Evolutionary conservation across 1,140 invertebrate species (phyloP).

Genomic region (Drosophila guanche): DNA sequence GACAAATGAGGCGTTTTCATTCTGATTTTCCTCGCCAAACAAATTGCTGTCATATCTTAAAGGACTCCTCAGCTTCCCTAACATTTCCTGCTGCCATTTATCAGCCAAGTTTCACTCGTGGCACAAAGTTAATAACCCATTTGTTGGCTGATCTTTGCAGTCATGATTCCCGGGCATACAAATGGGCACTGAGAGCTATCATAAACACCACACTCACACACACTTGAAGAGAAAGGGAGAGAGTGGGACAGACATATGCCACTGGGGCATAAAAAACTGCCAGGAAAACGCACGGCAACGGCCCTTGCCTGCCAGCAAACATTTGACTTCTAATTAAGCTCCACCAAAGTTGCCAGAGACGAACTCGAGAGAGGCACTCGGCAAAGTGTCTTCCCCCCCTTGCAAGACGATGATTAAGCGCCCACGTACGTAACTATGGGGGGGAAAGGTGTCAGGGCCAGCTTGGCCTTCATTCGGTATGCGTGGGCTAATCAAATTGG

Average conservation of each 20-base stretch:
- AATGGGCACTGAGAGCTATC: conserved; percentile 70
- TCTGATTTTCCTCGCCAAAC: conserved; percentile 18
- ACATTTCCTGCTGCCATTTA: conserved; percentile 39
- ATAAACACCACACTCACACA: conserved; percentile 43
- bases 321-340: conserved; percentile 77
- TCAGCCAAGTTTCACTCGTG: conserved; percentile 25
- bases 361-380: too few relatives aligned
- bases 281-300: conserved; percentile 38
- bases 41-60: conserved; percentile 41
- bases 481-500: conserved; percentile 77
- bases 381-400: neutral
- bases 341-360: conserved; percentile 31
- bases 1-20: conserved; percentile 43
- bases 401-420: conserved; percentile 69
- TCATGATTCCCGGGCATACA: conserved; percentile 55
- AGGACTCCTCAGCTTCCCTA: conserved; percentile 13
- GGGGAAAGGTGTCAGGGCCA: conserved; percentile 4
- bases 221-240: neutral
- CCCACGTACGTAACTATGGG: conserved; percentile 49
- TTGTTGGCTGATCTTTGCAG: conserved; percentile 60
- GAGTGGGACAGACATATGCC: conserved; percentile 49
- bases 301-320: conserved; percentile 64
- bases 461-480: conserved; percentile 66
- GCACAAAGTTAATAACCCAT: conserved; percentile 71
- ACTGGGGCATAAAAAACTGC: conserved; percentile 53